phyloP scores from a whole-genome alignment of 2,113 vertebrate genomes.

The Seriola dumerili region DNA sequence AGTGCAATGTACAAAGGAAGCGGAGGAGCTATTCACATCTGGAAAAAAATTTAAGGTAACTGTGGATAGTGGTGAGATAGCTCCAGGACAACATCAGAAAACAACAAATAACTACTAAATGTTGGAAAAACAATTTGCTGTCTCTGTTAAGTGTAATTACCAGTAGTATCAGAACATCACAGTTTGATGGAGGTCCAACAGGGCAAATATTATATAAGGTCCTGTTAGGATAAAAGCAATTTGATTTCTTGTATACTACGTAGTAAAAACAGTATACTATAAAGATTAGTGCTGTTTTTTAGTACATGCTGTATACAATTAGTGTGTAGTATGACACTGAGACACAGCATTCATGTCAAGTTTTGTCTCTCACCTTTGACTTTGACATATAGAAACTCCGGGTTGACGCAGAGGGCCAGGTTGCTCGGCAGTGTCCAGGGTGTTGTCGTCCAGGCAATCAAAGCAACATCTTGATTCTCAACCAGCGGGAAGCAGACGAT shows the following conservation, averaged over 20 bases:
- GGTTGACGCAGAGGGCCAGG: conserved; percentile 94
- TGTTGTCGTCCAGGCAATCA: conserved; percentile 98
- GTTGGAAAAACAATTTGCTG: too few species aligned
- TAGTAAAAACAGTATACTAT: too few species aligned
- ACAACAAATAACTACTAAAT: too few species aligned
- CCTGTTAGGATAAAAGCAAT: too few species aligned
- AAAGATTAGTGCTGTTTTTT: too few species aligned
- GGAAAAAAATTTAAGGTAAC: not conserved
- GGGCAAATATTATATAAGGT: too few species aligned
- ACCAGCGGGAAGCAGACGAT: conserved; percentile 93
- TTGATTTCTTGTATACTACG: too few species aligned
- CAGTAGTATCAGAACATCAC: not conserved
- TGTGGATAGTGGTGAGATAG: not conserved
- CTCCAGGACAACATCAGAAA: too few species aligned
- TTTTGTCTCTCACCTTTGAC: conserved; percentile 88
- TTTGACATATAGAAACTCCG: conserved; percentile 91
- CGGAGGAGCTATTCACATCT: not conserved
- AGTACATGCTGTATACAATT: too few species aligned
- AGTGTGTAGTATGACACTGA: not conserved
- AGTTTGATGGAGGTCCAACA: too few species aligned
- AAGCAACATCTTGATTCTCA: conserved; percentile 86
- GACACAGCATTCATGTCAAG: not conserved
- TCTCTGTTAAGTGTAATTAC: not conserved
- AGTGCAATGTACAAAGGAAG: not conserved
- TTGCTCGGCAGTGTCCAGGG: conserved; percentile 99